These are phyloP conservation scores for Syngnathus scovelli DNA, from an alignment of 2,113 vertebrate genomes.

Conservation along the genomic window DNA sequence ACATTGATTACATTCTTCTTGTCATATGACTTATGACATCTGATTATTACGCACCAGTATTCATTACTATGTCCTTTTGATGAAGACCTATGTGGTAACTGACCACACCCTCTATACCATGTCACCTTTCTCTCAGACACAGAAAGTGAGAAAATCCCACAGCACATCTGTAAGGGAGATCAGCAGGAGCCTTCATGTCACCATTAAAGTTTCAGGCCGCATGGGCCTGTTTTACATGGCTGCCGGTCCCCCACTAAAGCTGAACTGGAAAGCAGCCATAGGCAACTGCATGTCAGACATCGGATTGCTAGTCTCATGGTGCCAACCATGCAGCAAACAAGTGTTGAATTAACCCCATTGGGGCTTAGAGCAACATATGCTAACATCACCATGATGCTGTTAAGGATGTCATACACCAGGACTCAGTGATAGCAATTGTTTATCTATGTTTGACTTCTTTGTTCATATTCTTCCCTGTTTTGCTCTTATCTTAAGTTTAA, in stretches of 20 bases:
- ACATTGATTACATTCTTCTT: constrained; percentile 7
- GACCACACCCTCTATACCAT: neutral
- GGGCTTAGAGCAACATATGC: constrained; percentile 52
- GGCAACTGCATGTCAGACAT: constrained; percentile 73
- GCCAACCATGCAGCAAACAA: constrained; percentile 52
- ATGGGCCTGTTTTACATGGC: constrained; percentile 58
- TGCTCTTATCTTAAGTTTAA: neutral
- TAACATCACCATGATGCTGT: constrained; percentile 42
- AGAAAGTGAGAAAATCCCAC: constrained; percentile 32
- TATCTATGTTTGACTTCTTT: neutral
- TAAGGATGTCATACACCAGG: constrained; percentile 33
- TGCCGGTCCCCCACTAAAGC: constrained; percentile 51
- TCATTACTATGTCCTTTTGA: constrained; percentile 27
- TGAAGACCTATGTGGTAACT: neutral
- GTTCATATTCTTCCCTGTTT: neutral
- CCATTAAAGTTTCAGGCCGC: constrained; percentile 75
- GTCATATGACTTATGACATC: constrained; percentile 23
- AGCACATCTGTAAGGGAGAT: constrained; percentile 38
- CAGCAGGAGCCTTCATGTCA: constrained; percentile 45
- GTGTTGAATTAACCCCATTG: constrained; percentile 60
- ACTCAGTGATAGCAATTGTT: constrained; percentile 13
- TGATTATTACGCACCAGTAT: constrained; percentile 35
- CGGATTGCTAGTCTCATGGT: constrained; percentile 59
- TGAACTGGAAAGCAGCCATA: constrained; percentile 69
- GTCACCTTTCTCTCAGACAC: neutral